Evolutionary conservation across 2,113 vertebrate species (phyloP).

Genomic region (Cisticola juncidis): DNA sequence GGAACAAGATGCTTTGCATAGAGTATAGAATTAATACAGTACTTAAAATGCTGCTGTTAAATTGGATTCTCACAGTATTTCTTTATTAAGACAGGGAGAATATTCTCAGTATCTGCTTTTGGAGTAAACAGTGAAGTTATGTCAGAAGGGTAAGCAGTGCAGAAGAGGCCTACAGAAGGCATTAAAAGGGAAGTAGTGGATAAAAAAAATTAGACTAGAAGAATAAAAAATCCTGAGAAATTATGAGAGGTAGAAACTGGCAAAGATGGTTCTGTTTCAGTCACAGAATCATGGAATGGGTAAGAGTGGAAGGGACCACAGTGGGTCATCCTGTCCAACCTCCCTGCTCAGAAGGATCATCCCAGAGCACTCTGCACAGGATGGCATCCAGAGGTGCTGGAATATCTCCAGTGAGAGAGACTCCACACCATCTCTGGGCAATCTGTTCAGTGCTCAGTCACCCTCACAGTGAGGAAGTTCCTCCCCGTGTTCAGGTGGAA

Average conservation of each 20-base stretch:
- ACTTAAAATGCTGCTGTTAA: neutral
- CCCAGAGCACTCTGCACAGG: neutral
- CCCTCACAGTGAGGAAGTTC: neutral
- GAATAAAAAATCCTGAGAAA: neutral
- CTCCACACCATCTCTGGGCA: neutral
- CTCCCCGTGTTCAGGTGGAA: neutral
- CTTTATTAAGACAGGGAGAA: neutral
- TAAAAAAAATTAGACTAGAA: neutral
- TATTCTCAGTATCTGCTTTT: neutral
- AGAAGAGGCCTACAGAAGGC: neutral
- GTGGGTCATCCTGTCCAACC: neutral
- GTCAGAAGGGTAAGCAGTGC: neutral
- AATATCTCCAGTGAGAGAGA: neutral
- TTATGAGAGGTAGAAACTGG: neutral
- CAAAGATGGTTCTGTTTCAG: neutral
- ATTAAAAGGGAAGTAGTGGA: neutral
- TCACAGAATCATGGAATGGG: neutral
- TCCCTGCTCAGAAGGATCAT: neutral
- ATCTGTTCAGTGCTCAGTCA: neutral
- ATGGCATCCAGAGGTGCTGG: too few relatives aligned
- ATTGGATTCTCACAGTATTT: neutral
- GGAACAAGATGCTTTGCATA: neutral
- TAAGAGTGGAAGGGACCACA: neutral
- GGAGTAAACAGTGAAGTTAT: neutral
- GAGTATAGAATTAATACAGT: neutral